These are phyloP conservation scores for Eospalax fontanierii DNA, from an alignment of 2,797 vertebrate species.

Conservation along the genomic window DNA sequence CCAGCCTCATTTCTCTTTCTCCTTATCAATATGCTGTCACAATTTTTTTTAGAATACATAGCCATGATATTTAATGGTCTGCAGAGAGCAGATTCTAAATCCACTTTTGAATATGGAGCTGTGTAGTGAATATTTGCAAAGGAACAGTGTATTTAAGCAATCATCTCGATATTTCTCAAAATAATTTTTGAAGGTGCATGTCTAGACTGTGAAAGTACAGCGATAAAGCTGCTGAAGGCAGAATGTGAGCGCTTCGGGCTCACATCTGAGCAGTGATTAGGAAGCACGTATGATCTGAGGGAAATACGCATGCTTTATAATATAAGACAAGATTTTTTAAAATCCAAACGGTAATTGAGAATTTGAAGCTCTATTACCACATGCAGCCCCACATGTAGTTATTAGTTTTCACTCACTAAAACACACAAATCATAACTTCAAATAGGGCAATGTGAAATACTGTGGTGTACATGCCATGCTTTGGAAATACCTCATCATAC, in stretches of 20 bases:
- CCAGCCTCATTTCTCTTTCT: too few relatives aligned
- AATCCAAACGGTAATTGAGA: slow-evolving; percentile 19
- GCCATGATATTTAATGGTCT: background rate
- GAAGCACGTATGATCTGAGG: slow-evolving; percentile 29
- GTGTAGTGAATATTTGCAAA: slow-evolving; percentile 20
- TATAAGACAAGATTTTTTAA: slow-evolving; percentile 44
- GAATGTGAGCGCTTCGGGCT: background rate
- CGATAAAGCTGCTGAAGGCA: background rate
- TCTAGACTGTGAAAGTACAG: slow-evolving; percentile 12
- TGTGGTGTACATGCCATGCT: background rate
- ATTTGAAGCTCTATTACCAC: slow-evolving; percentile 31
- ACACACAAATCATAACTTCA: background rate
- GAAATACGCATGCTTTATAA: slow-evolving; percentile 21
- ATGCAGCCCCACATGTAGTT: background rate
- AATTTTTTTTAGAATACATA: background rate
- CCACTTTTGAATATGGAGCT: slow-evolving; percentile 7
- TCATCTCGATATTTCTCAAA: slow-evolving; percentile 35
- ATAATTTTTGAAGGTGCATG: slow-evolving; percentile 31
- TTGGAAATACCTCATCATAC: background rate
- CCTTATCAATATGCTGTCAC: background rate
- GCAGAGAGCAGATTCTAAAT: background rate
- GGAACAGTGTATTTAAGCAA: slow-evolving; percentile 33
- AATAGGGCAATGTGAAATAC: background rate
- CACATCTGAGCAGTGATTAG: background rate
- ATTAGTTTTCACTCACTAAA: background rate